Percentiles rank a stretch among this genome's conserved stretches.
Evolutionary conservation across 2,888 invertebrate genomes (phyloP).

Genomic region (Sclerodermus sp.): DNA sequence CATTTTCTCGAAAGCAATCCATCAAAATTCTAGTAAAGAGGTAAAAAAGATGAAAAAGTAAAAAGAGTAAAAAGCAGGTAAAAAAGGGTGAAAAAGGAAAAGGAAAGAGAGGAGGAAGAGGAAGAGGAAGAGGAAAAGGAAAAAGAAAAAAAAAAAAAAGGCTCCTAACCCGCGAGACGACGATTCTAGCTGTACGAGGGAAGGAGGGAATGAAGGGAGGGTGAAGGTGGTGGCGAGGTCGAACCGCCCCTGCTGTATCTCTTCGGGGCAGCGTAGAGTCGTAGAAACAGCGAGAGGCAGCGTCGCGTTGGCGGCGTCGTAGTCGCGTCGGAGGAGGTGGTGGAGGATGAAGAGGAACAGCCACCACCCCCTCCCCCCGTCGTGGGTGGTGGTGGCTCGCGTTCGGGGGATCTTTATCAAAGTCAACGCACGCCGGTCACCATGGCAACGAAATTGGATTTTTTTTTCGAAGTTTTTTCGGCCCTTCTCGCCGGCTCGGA

Average conservation of each 20-base stretch:
- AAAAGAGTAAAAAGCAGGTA: constrained; percentile 7
- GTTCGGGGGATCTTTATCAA: constrained; percentile 56
- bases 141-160: neutral
- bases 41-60: neutral
- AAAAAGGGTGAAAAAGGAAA: constrained; percentile 5
- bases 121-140: neutral
- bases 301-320: neutral
- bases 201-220: neutral
- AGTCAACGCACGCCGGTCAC: constrained; percentile 57
- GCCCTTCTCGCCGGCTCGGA: constrained; percentile 46
- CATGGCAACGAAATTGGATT: constrained; percentile 59
- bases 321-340: constrained; percentile 1
- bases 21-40: neutral
- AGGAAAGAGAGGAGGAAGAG: constrained; percentile 9
- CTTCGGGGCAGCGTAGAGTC: neutral
- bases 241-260: neutral
- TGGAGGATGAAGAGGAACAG: constrained; percentile 11
- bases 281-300: neutral
- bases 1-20: too few relatives aligned
- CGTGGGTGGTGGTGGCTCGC: constrained; percentile 21
- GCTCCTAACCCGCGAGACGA: neutral
- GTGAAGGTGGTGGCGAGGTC: constrained; percentile 1
- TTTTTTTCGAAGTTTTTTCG: constrained; percentile 56
- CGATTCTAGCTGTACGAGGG: too few relatives aligned
- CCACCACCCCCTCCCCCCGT: too few relatives aligned